phyloP scores from a whole-genome alignment of 92 coral and sea anemone species.

The Porites lobata region DNA sequence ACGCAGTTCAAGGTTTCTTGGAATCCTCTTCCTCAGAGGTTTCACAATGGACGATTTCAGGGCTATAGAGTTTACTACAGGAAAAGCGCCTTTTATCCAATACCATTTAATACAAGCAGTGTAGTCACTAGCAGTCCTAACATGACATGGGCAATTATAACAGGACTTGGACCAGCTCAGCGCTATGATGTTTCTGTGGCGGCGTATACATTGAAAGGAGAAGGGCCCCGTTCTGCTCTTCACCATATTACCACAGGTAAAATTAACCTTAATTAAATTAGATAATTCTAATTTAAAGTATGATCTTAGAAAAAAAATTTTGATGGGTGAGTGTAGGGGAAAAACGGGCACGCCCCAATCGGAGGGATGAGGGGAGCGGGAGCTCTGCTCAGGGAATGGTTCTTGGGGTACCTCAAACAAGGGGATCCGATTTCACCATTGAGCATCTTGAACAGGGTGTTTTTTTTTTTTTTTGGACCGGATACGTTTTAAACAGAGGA shows the following conservation, averaged over 20 bases:
- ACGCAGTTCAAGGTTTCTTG: neutral
- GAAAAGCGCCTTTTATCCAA: neutral
- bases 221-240: neutral
- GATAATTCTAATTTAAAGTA: too few species aligned
- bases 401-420: too few species aligned
- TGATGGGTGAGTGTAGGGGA: too few species aligned
- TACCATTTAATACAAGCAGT: neutral
- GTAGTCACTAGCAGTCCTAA: neutral
- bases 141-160: neutral
- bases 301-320: too few species aligned
- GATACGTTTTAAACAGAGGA: too few species aligned
- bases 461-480: too few species aligned
- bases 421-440: too few species aligned
- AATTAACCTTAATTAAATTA: too few species aligned
- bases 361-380: too few species aligned
- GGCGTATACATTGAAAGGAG: slow-evolving; percentile 16
- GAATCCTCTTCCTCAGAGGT: neutral
- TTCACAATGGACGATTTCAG: neutral
- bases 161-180: slow-evolving; percentile 3
- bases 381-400: too few species aligned
- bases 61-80: slow-evolving; percentile 7
- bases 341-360: too few species aligned
- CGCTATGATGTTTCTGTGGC: neutral
- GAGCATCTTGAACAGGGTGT: too few species aligned
- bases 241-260: slow-evolving; percentile 2